Percentiles rank a stretch among this genome's conserved stretches.
phyloP scores from a whole-genome alignment of 2,797 vertebrate species.

The Furcifer pardalis region DNA sequence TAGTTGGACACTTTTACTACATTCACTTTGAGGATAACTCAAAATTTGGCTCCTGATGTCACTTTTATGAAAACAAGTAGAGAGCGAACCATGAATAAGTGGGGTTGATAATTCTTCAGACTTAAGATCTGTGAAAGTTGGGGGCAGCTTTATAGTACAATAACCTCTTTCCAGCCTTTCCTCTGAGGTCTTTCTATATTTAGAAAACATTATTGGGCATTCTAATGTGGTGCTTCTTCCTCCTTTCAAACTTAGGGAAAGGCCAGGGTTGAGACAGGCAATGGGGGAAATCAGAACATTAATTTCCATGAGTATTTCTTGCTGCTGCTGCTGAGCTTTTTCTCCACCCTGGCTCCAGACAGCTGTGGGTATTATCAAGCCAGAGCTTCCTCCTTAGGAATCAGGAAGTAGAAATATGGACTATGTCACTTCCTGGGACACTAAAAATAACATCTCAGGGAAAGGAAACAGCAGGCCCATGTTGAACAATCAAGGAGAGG shows the following conservation, averaged over 20 bases:
- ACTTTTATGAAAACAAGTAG: not conserved
- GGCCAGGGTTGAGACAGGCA: slow-evolving; percentile 3
- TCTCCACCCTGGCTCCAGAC: not conserved
- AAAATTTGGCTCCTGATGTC: not conserved
- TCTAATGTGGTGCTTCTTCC: not conserved
- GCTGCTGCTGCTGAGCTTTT: not conserved
- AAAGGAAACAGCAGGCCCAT: not conserved
- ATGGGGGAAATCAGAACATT: not conserved
- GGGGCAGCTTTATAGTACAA: not conserved
- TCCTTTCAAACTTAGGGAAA: slow-evolving; percentile 6
- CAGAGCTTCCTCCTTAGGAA: not conserved
- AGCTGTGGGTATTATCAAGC: not conserved
- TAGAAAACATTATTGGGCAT: not conserved
- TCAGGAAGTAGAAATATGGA: slow-evolving; percentile 25
- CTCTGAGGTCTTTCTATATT: not conserved
- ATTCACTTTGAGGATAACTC: not conserved
- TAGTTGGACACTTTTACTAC: not conserved
- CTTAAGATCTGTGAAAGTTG: no score
- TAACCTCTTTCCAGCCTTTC: no score
- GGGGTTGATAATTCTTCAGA: not conserved
- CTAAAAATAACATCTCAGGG: slow-evolving; percentile 6
- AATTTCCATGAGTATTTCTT: slow-evolving; percentile 6
- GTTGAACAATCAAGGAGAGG: slow-evolving; percentile 7
- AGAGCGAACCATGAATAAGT: not conserved
- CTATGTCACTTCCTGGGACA: slow-evolving; percentile 6